Percentiles rank a stretch among this genome's conserved stretches.
Conservation (phyloP, 2,113 vertebrate genomes). For the Dasyurus viverrinus region DNA sequence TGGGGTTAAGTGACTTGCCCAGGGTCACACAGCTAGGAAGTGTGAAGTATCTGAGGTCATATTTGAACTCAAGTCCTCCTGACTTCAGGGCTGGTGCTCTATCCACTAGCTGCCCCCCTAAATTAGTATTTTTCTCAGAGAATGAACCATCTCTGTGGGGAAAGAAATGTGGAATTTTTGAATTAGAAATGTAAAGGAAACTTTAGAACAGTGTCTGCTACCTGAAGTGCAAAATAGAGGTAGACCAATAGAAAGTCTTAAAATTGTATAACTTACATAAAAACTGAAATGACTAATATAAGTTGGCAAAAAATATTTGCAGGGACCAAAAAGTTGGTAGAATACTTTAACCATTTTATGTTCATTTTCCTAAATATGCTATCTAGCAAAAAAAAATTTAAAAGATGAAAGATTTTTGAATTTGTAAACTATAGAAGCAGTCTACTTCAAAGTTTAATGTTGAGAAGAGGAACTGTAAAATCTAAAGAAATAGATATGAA, state of each 20-base stretch:
- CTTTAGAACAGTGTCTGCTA: not conserved
- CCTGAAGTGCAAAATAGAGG: not conserved
- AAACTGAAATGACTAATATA: not conserved
- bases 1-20: too few species aligned
- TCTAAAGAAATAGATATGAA: not conserved
- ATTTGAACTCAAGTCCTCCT: too few species aligned
- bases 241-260: not conserved
- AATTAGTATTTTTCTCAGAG: not conserved
- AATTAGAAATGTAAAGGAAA: not conserved
- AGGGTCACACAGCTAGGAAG: too few species aligned
- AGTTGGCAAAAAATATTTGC: not conserved
- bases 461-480: not conserved
- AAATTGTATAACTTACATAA: not conserved
- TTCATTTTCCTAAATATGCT: not conserved
- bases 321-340: not conserved
- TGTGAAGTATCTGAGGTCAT: too few species aligned
- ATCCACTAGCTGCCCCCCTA: not conserved
- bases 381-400: not conserved
- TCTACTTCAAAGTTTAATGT: not conserved
- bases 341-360: not conserved
- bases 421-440: not conserved
- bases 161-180: not conserved
- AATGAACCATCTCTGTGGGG: not conserved
- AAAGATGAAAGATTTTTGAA: not conserved
- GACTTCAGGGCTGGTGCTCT: too few species aligned